These are phyloP conservation scores for Troilus luridus DNA, from an alignment of 2,888 invertebrate genomes.

Conservation along the genomic window DNA sequence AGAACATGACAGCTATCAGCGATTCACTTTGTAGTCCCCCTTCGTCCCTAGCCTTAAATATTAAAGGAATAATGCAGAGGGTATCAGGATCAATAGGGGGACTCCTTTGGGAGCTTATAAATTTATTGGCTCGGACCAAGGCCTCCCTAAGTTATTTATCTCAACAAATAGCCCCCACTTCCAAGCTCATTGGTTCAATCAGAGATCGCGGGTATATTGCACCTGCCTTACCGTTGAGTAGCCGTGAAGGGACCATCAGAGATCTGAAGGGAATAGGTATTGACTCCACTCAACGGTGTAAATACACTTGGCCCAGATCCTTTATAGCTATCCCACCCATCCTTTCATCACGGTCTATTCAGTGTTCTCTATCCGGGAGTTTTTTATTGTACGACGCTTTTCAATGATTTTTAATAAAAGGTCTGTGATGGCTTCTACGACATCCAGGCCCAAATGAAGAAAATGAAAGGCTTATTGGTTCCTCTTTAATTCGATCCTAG, in stretches of 20 bases:
- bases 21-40: background rate
- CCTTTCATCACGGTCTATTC: background rate
- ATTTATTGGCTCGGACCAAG: background rate
- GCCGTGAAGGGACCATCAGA: background rate
- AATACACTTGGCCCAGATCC: constrained; percentile 39
- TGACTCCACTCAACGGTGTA: background rate
- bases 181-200: background rate
- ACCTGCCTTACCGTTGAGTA: background rate
- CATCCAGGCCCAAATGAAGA: background rate
- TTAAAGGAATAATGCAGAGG: background rate
- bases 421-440: background rate
- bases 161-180: background rate
- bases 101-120: background rate
- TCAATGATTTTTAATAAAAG: constrained; percentile 10
- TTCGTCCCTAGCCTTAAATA: background rate
- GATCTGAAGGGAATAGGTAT: constrained; percentile 1
- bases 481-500: background rate
- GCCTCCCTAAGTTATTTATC: background rate
- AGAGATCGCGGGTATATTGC: background rate
- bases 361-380: background rate
- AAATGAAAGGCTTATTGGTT: background rate
- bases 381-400: background rate
- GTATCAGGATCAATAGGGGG: background rate
- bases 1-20: background rate
- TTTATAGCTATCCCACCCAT: background rate